Base-by-base conservation (phyloP, 1,140 invertebrate genomes). In the Diploscapter pachys region DNA sequence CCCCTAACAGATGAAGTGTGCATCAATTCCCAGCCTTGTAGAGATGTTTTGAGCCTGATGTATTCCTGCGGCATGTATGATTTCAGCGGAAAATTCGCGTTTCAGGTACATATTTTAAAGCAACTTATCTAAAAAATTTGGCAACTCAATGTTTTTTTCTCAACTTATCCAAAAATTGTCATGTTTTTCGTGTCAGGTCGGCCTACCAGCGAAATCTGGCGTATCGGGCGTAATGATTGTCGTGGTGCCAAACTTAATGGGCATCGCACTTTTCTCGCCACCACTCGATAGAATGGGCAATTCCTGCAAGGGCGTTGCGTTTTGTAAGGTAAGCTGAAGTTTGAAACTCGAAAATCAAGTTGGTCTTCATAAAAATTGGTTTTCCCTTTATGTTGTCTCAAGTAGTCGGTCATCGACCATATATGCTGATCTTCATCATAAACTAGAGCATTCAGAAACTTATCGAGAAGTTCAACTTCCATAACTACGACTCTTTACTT, bases 51-150 rank as follows among this genome's bases (percentile, higher is more conserved):
- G 4, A 88, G 88, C 2, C 88, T 98, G 11, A 98, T 98, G 95
- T 93, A 96, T 87, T 95, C 93, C 71, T 98, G 95, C 86, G 95
- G 77, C 81, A 98, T 97, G 92, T 86, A 97, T 83, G 95, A 98
- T 85, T 98, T 96, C 85, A 96, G 93, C 0, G 95, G 95, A n/a
- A 93, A 96, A 87, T 98, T 98, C 87, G 94, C 95, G 62, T 98
- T 98, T 86, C 93, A 94, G 91, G 92, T 78, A 5, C 68, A 72
- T 63, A 50, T 13, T 54, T 63, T 48, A 0, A 31, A 1, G 31
- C 31, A 31, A 31, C 31, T 31, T 31, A 31, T 31, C 31, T 31
- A 31, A 31, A 31, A 31, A 31, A 31, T 31, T 31, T 59, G 9
- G 9, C 0, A 59, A 59, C n/a, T 59, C 57, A 1, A 13, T 11